Percentiles rank a stretch among this genome's conserved stretches.
These are phyloP conservation scores for Excalfactoria chinensis DNA, from an alignment of 2,113 vertebrate genomes.

Conservation along the genomic window DNA sequence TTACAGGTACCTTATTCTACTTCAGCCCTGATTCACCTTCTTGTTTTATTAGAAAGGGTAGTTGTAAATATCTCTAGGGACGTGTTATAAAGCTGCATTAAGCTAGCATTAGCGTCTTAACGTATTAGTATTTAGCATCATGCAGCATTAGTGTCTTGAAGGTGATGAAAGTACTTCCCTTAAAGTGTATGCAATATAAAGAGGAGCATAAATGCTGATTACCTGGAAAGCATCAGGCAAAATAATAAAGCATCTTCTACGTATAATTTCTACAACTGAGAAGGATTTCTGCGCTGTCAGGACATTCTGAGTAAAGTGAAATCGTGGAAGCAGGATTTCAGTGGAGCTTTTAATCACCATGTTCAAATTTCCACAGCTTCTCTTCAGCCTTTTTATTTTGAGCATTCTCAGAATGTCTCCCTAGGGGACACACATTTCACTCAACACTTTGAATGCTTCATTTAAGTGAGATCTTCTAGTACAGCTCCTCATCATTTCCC, in stretches of 20 bases:
- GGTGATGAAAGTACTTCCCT: constrained; percentile 41
- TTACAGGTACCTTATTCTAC: constrained; percentile 13
- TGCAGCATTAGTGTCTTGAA: constrained; percentile 44
- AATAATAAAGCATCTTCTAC: not conserved
- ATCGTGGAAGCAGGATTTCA: no score
- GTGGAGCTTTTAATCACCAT: no score
- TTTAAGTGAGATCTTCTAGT: not conserved
- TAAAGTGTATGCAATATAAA: not conserved
- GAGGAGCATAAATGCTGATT: not conserved
- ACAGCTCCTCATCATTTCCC: not conserved
- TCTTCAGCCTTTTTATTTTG: not conserved
- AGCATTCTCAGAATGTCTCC: not conserved
- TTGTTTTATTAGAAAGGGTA: constrained; percentile 39
- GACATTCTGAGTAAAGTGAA: not conserved
- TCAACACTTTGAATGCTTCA: not conserved
- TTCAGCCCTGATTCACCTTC: constrained; percentile 23
- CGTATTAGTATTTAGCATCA: constrained; percentile 26
- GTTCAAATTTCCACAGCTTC: not conserved
- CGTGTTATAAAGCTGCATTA: constrained; percentile 64
- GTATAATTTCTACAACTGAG: not conserved
- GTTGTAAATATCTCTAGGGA: constrained; percentile 55
- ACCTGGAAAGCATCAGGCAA: not conserved
- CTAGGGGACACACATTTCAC: not conserved
- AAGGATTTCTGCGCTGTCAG: not conserved
- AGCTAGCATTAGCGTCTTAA: constrained; percentile 55